Evolutionary conservation across 1,140 invertebrate genomes (phyloP).

Genomic region (Drosophila tsacasi): DNA sequence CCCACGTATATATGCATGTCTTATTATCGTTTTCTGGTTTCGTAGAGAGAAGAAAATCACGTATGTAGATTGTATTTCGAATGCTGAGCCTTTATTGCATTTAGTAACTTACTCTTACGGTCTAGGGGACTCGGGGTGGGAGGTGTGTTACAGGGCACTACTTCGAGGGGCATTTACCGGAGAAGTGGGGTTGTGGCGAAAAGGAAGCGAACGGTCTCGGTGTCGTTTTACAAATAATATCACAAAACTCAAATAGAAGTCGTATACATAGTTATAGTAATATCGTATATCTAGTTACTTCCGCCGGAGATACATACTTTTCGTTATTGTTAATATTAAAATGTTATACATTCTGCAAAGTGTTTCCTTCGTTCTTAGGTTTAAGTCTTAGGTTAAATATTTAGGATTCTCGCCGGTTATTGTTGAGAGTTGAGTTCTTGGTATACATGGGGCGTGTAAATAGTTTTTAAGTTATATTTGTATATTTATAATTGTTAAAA

Average conservation of each 20-base stretch:
- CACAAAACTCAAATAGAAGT: constrained; percentile 81
- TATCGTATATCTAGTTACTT: constrained; percentile 41
- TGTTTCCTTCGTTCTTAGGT: constrained; percentile 57
- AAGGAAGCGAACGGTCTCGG: constrained; percentile 67
- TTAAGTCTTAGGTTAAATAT: constrained; percentile 70
- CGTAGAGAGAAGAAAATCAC: constrained; percentile 19
- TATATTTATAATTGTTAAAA: constrained; percentile 31
- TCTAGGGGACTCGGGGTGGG: constrained; percentile 18
- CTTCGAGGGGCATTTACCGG: background rate
- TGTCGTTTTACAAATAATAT: constrained; percentile 75
- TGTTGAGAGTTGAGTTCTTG: constrained; percentile 53
- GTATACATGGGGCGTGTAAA: constrained; percentile 43
- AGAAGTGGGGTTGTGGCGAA: constrained; percentile 20
- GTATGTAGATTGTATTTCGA: constrained; percentile 23
- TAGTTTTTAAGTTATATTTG: constrained; percentile 43
- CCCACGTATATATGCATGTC: background rate
- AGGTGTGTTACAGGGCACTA: constrained; percentile 11
- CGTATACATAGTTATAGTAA: constrained; percentile 62
- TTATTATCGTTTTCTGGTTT: background rate
- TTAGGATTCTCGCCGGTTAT: constrained; percentile 45
- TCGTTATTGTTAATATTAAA: constrained; percentile 44
- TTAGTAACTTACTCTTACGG: constrained; percentile 48
- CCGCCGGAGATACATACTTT: constrained; percentile 18
- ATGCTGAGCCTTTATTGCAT: constrained; percentile 49
- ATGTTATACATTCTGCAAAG: constrained; percentile 69